Conservation (phyloP, 1,140 invertebrate species). For the Tetragonula clypearis region DNA sequence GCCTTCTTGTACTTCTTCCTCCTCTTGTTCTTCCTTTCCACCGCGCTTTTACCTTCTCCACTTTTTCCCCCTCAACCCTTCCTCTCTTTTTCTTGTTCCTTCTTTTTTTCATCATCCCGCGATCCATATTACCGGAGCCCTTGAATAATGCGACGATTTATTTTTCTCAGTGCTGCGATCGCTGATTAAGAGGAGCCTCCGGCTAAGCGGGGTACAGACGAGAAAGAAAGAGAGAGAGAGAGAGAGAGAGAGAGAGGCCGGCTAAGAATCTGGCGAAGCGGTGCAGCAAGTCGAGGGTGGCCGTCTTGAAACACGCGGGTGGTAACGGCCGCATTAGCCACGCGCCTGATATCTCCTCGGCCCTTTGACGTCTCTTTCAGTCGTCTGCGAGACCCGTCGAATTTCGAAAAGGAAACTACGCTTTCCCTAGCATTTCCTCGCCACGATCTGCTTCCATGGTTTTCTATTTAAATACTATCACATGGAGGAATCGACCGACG, state of each 20-base stretch:
- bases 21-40: constrained; percentile 11
- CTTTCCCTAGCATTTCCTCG: too few relatives aligned
- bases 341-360: constrained; percentile 26
- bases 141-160: constrained; percentile 76
- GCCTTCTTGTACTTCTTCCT: constrained; percentile 18
- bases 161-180: constrained; percentile 71
- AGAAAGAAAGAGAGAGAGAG: neutral
- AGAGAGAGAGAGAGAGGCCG: too few relatives aligned
- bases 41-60: constrained; percentile 18
- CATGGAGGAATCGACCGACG: too few relatives aligned
- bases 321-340: constrained; percentile 50
- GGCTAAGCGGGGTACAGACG: constrained; percentile 12
- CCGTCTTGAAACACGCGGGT: constrained; percentile 35
- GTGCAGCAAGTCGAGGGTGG: constrained; percentile 34
- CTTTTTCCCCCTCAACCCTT: constrained; percentile 2
- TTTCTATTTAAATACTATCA: too few relatives aligned
- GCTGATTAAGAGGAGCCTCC: constrained; percentile 68
- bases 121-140: constrained; percentile 69
- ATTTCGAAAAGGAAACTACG: too few relatives aligned
- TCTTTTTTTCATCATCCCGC: constrained; percentile 62
- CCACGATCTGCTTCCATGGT: too few relatives aligned
- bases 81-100: constrained; percentile 7
- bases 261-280: neutral
- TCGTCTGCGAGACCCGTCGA: too few relatives aligned
- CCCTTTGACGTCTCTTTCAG: neutral